These are phyloP conservation scores for Syngnathoides biaculeatus DNA, from an alignment of 2,113 vertebrate species.

Conservation along the genomic window DNA sequence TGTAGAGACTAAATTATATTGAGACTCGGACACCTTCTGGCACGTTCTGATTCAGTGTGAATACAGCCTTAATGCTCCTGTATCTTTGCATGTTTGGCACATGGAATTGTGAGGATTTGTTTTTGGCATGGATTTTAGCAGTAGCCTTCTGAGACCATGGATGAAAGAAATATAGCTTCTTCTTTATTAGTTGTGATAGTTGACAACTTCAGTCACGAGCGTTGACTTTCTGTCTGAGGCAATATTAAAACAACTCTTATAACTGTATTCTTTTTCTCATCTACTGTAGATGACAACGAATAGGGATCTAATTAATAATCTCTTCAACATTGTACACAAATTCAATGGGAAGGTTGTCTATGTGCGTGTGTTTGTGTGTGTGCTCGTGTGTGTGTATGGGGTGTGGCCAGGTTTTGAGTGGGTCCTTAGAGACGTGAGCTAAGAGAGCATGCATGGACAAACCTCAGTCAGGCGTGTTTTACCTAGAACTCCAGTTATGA, in stretches of 20 bases:
- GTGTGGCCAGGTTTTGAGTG: slow-evolving; percentile 58
- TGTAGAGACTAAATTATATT: too few relatives aligned
- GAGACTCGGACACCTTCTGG: too few relatives aligned
- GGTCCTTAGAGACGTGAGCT: slow-evolving; percentile 48
- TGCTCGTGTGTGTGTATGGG: slow-evolving; percentile 19
- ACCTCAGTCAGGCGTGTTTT: slow-evolving; percentile 60
- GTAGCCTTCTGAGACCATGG: too few relatives aligned
- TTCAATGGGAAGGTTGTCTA: slow-evolving; percentile 28
- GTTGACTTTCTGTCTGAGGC: too few relatives aligned
- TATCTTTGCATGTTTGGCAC: too few relatives aligned
- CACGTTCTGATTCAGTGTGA: too few relatives aligned
- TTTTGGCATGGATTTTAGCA: too few relatives aligned
- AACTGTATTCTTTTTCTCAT: neutral
- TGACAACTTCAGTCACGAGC: too few relatives aligned
- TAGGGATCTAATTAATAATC: neutral
- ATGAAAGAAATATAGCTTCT: too few relatives aligned
- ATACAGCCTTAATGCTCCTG: too few relatives aligned
- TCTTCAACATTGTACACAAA: slow-evolving; percentile 43
- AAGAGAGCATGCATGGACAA: slow-evolving; percentile 58
- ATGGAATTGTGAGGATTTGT: too few relatives aligned
- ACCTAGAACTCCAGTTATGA: slow-evolving; percentile 48
- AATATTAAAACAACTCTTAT: neutral
- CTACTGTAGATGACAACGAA: neutral
- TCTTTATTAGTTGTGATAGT: too few relatives aligned
- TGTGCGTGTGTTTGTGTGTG: slow-evolving; percentile 16